Evolutionary conservation across 2,888 invertebrate genomes (phyloP).

Genomic region (Camponotus fellah): DNA sequence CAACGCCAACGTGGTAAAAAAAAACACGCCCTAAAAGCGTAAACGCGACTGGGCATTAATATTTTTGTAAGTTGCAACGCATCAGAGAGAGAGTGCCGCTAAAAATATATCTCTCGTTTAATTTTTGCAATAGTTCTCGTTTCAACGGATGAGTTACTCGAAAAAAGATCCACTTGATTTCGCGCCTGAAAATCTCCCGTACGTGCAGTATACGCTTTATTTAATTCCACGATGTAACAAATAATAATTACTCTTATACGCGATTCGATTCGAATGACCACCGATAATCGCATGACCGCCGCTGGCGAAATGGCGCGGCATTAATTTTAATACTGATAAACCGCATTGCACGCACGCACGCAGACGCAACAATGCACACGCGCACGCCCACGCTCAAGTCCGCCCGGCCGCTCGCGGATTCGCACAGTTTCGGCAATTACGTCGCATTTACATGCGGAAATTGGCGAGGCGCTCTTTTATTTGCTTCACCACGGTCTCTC

Average conservation of each 20-base stretch:
- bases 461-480: constrained; percentile 51
- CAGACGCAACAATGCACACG: neutral
- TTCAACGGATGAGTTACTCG: neutral
- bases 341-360: neutral
- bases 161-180: neutral
- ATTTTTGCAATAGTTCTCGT: neutral
- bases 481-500: constrained; percentile 16
- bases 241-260: constrained; percentile 30
- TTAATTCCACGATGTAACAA: constrained; percentile 15
- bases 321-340: constrained; percentile 54
- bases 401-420: neutral
- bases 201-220: neutral
- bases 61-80: neutral
- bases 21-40: neutral
- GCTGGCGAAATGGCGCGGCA: constrained; percentile 40
- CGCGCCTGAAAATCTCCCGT: neutral
- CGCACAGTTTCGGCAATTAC: constrained; percentile 52
- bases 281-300: constrained; percentile 47
- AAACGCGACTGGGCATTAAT: neutral
- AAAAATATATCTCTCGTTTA: neutral
- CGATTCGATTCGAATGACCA: constrained; percentile 41
- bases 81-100: too few relatives aligned
- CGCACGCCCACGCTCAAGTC: too few relatives aligned
- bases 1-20: neutral
- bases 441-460: constrained; percentile 56